phyloP scores from a whole-genome alignment of 2,113 vertebrate species.

The Apaloderma vittatum region DNA sequence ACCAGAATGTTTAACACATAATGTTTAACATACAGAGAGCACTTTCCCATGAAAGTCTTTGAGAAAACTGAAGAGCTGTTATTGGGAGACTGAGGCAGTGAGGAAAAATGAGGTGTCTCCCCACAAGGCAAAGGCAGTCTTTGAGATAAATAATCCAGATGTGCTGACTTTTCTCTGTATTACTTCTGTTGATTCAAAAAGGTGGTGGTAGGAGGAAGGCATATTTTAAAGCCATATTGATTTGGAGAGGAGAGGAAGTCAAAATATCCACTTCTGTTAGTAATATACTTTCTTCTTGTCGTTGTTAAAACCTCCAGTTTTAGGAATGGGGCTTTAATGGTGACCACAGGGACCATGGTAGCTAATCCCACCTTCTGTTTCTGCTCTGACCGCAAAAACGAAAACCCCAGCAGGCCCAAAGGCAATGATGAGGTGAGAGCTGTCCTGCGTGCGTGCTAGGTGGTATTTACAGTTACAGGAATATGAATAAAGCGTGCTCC shows the following conservation, averaged over 20 bases:
- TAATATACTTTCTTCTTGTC: not conserved
- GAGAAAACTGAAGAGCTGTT: not conserved
- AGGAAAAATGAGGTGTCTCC: not conserved
- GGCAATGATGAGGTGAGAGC: not conserved
- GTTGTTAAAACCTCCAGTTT: not conserved
- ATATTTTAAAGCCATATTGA: not conserved
- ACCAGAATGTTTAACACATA: not conserved
- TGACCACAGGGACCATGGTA: not conserved
- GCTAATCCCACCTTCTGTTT: constrained; percentile 2
- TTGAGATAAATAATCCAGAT: not conserved
- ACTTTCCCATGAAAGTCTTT: not conserved
- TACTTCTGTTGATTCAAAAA: not conserved
- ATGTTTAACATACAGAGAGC: not conserved
- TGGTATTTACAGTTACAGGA: constrained; percentile 15
- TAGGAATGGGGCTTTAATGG: not conserved
- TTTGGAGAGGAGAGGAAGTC: not conserved
- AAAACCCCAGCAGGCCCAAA: not conserved
- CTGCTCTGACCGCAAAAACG: constrained; percentile 2
- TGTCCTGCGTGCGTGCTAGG: not conserved
- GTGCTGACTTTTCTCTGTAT: not conserved
- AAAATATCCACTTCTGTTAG: not conserved
- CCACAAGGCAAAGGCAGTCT: rapidly evolving
- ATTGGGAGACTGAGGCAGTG: not conserved
- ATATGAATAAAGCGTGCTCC: not conserved
- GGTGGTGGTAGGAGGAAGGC: rapidly evolving